Evolutionary conservation across 2,113 vertebrate genomes (phyloP), one percentile per base, ranked within the genome.

Genomic region (Tenebrosternarchus preto): DNA sequence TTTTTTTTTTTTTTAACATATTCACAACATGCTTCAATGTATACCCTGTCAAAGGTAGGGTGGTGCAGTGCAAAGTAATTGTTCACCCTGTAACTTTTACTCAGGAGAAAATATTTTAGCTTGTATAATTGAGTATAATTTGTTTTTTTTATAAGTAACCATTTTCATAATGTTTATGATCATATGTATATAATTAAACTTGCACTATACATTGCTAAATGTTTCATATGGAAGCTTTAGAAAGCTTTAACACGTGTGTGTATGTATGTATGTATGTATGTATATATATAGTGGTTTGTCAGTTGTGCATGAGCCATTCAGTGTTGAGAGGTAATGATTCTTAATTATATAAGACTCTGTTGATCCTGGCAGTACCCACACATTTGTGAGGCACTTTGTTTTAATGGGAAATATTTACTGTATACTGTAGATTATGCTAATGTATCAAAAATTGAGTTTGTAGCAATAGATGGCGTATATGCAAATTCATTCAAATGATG

Each of bases 311-410:
- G 79, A 68, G 71, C 60, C 39, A 59, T 56, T 68, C 8, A 20
- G 8, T 25, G 56, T 50, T 64, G 31, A 12, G 20, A 63, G 6
- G 25, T 43, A 22, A 68, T 22, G 61, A 75, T 68, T 75, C 79
- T 74, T 80, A 80, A 80, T 80, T 75, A 68, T 75, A 16, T 75
- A 80, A 80, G 79, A 68, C 53, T 67, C 70, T 73, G 27, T 55
- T 29, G 53, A 50, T 69, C 56, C 43, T 68, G 31, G 24, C 60
- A 53, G 67, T 69, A 17, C 27, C 24, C 24, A n/a, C 57, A 46
- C 50, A 27, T 77, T 77, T 55, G 25, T 74, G 15, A n/a, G 17
- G 56, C 72, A 80, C 68, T 73, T 66, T 84, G 63, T 61, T 77
- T 15, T 78, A 64, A 84, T 80, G 71, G 68, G 39, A 50, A 50